phyloP scores from a whole-genome alignment of 2,113 vertebrate species.

The Columba janthina region DNA sequence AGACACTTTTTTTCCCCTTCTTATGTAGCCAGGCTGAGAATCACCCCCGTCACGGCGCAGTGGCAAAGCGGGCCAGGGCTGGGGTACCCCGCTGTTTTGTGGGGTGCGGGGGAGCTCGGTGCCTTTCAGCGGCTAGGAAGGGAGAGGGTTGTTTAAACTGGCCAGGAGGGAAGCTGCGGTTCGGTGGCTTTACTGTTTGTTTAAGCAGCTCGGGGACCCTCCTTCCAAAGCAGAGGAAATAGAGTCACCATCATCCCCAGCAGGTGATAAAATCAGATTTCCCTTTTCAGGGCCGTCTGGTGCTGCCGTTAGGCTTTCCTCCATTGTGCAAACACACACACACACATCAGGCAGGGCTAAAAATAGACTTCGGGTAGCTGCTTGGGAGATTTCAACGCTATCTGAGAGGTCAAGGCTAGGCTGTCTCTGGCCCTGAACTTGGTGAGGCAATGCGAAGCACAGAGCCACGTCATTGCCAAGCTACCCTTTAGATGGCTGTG shows the following conservation, averaged over 20 bases:
- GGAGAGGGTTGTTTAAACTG: neutral
- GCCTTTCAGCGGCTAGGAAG: neutral
- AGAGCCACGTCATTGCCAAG: neutral
- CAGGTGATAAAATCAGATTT: slow-evolving; percentile 63
- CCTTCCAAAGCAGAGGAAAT: slow-evolving; percentile 50
- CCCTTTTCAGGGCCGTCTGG: slow-evolving; percentile 42
- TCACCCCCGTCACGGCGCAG: neutral
- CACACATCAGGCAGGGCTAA: slow-evolving; percentile 24
- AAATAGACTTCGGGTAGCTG: slow-evolving; percentile 52
- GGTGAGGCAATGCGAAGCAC: neutral
- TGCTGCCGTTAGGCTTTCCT: slow-evolving; percentile 35
- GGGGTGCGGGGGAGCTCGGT: neutral
- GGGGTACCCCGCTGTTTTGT: neutral
- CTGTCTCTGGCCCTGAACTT: slow-evolving; percentile 30
- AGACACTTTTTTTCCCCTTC: neutral
- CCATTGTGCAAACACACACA: slow-evolving; percentile 42
- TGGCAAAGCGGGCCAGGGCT: neutral
- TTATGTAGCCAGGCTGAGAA: neutral
- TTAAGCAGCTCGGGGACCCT: slow-evolving; percentile 25
- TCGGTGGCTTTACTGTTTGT: neutral
- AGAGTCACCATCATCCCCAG: slow-evolving; percentile 45
- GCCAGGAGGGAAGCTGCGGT: neutral
- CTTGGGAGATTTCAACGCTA: slow-evolving; percentile 33
- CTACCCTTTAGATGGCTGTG: neutral
- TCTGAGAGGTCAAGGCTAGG: slow-evolving; percentile 23